Evolutionary conservation across 2,797 vertebrate species (phyloP).

Genomic region (Coregonus ussuriensis): DNA sequence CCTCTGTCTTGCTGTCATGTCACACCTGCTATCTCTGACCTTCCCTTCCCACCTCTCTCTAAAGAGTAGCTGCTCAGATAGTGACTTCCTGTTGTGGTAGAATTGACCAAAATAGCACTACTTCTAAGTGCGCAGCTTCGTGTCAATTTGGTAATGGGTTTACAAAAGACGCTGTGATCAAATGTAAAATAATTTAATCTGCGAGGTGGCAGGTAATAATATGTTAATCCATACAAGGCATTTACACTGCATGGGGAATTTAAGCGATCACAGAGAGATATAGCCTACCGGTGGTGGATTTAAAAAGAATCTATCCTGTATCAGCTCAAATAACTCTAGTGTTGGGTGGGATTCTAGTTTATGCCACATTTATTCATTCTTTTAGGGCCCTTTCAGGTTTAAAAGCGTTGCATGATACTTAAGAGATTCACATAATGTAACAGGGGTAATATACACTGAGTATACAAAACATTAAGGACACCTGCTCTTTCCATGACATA

Average conservation of each 20-base stretch:
- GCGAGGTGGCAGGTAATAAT: not conserved
- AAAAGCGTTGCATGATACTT: not conserved
- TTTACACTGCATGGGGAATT: not conserved
- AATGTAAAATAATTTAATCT: conserved; percentile 2
- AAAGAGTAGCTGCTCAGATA: conserved; percentile 31
- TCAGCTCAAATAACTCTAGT: not conserved
- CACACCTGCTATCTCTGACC: conserved; percentile 37
- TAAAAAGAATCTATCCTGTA: not conserved
- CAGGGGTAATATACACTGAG: not conserved
- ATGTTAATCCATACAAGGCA: not conserved
- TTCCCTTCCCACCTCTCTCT: conserved; percentile 19
- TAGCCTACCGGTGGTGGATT: not conserved
- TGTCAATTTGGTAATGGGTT: conserved; percentile 4
- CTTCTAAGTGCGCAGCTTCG: conserved; percentile 17
- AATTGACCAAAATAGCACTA: conserved; percentile 15
- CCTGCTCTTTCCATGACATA: no score
- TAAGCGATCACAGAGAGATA: not conserved
- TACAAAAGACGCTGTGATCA: not conserved
- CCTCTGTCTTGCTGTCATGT: conserved; percentile 49
- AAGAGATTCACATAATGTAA: conserved; percentile 27
- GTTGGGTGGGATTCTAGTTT: not conserved
- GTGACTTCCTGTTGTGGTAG: conserved; percentile 32
- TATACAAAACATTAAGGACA: no score
- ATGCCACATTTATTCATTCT: conserved; percentile 27
- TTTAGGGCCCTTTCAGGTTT: not conserved